Evolutionary conservation across 2,113 vertebrate genomes (phyloP), one percentile per base, ranked within the genome.

Genomic region (Empidonax traillii): DNA sequence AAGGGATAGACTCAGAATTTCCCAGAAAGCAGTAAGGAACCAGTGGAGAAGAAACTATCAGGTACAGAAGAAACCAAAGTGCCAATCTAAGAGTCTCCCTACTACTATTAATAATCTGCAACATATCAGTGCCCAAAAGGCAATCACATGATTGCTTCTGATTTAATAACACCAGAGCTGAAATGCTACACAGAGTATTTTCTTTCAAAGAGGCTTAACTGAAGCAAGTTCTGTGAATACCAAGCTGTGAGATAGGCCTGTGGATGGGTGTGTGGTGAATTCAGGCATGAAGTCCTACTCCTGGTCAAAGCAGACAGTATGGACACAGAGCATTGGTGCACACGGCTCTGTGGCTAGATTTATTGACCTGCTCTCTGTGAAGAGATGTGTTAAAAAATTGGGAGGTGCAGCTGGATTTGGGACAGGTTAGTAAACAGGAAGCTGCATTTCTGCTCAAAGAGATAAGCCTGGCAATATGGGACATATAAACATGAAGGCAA

Each of bases 401-500:
- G 47, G 81, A 93, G 33, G 14, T 55, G 15, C 39, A 89, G 25
- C 35, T 95, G 91, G 69, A 87, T 89, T 74, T 82, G 31, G 58
- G 80, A 91, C 73, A 87, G 55, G 58, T 73, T 68, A 94, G 92
- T 51, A 92, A 94, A 75, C 4, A 82, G 31, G 49, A 75, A 75
- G 53, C n/a, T 72, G 41, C 56, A 68, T 76, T 91, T 95, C 87
- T 92, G 71, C 69, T 82, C 63, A 82, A 75, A 92, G 87, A 94
- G 89, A 94, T 86, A 94, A 94, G 62, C 37, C n/a, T 74, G 30
- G 52, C 52, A 56, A n/a, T 73, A 72, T 28, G 66, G 56, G 39
- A 86, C 1, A 0, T 58, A 76, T 25, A 93, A 93, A 84, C 27
- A 87, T 79, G 56, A 55, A 67, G 62, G 18, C 53, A 91, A 85